A percentile compares a stretch with the other conserved stretches of the same genome.
Conservation (phyloP, 2,797 vertebrate species). For the Falco biarmicus region DNA sequence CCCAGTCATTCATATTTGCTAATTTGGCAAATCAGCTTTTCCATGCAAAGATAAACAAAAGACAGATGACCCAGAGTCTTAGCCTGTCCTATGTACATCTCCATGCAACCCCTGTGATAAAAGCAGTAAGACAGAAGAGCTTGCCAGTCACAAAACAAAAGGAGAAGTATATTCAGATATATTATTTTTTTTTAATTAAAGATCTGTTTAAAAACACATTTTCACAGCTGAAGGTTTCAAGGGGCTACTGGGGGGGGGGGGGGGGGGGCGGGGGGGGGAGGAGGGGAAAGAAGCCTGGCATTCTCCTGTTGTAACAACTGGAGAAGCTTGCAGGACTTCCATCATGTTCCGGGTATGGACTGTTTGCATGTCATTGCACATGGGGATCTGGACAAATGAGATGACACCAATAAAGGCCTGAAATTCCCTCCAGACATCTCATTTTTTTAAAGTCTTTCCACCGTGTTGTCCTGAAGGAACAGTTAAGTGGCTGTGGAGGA, state of each 20-base stretch:
- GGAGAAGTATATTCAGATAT: not conserved
- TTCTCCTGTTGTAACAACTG: not conserved
- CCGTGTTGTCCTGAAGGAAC: not conserved
- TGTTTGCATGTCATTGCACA: not conserved
- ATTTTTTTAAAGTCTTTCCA: not conserved
- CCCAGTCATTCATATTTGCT: not conserved
- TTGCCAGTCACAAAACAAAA: not conserved
- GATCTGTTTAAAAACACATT: not conserved
- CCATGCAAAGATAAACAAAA: not conserved
- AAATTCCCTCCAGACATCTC: not conserved
- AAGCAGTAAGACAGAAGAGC: not conserved
- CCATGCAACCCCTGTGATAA: not conserved
- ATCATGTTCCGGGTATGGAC: not conserved
- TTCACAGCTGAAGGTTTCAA: not conserved
- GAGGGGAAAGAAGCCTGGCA: not conserved
- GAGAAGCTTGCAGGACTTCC: not conserved
- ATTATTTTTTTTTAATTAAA: not conserved
- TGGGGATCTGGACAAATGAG: not conserved
- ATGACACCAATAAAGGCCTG: not conserved
- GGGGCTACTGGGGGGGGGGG: not conserved
- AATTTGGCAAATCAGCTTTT: not conserved
- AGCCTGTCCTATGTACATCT: not conserved
- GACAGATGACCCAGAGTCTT: not conserved
- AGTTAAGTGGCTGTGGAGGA: not conserved
- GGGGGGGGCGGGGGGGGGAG: too few species aligned